These are phyloP conservation scores for Teleopsis dalmanni DNA, from an alignment of 1,140 invertebrate species.

Conservation along the genomic window DNA sequence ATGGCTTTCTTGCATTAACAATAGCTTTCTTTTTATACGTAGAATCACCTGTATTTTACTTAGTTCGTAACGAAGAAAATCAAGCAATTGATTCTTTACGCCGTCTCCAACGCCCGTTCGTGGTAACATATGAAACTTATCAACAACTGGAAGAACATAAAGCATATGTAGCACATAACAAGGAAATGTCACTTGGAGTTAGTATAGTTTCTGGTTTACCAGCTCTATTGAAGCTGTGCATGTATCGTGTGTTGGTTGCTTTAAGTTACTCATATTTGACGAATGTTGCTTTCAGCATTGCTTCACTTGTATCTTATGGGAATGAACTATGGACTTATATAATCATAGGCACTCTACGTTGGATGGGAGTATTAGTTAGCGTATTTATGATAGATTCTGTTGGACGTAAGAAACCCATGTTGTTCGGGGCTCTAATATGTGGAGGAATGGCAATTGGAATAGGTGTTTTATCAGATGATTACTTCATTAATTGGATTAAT, in stretches of 20 bases:
- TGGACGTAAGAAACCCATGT: slow-evolving; percentile 27
- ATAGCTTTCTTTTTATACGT: slow-evolving; percentile 20
- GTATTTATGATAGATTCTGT: slow-evolving; percentile 23
- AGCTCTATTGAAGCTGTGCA: slow-evolving; percentile 22
- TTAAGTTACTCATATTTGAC: slow-evolving; percentile 22
- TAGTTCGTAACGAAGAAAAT: slow-evolving; percentile 23
- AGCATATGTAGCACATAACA: slow-evolving; percentile 22
- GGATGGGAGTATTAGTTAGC: slow-evolving; percentile 19
- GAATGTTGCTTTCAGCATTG: slow-evolving; percentile 15
- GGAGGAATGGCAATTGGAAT: slow-evolving; percentile 24
- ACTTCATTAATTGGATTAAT: background rate
- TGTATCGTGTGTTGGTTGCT: slow-evolving; percentile 19
- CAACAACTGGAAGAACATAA: slow-evolving; percentile 34
- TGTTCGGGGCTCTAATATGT: slow-evolving; percentile 23
- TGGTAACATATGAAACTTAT: slow-evolving; percentile 33
- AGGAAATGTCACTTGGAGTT: slow-evolving; percentile 12
- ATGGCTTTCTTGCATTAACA: slow-evolving; percentile 17
- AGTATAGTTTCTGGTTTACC: slow-evolving; percentile 16
- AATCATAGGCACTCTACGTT: slow-evolving; percentile 22
- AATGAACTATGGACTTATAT: slow-evolving; percentile 23
- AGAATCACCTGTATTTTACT: slow-evolving; percentile 29
- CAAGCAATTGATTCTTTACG: slow-evolving; percentile 22
- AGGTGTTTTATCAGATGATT: slow-evolving; percentile 18
- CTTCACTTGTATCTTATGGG: background rate
- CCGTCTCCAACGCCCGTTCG: slow-evolving; percentile 27